These are phyloP conservation scores for Colius striatus DNA, from an alignment of 2,113 vertebrate genomes.

Conservation along the genomic window DNA sequence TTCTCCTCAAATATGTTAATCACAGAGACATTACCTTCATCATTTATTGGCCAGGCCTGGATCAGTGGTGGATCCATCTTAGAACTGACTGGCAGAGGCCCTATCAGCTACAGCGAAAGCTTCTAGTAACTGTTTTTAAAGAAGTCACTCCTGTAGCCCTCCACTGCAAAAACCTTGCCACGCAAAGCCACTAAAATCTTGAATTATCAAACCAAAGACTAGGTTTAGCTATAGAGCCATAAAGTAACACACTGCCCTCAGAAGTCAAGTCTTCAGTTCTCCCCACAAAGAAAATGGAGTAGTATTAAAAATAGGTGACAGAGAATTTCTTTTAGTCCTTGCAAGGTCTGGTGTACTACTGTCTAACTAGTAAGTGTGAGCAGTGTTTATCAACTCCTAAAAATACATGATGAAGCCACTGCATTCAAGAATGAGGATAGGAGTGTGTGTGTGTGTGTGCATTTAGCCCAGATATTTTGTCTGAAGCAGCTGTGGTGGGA, in stretches of 20 bases:
- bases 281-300: background rate
- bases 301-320: background rate
- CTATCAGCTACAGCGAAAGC: too few relatives aligned
- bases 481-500: background rate
- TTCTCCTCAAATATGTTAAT: too few relatives aligned
- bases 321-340: background rate
- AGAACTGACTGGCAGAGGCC: too few relatives aligned
- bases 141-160: too few relatives aligned
- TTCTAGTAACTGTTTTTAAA: too few relatives aligned
- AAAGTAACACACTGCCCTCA: background rate
- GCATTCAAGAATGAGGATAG: background rate
- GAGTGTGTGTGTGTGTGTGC: background rate
- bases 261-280: background rate
- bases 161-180: too few relatives aligned
- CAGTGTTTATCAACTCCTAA: background rate
- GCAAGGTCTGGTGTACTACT: background rate
- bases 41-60: too few relatives aligned
- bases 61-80: too few relatives aligned
- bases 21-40: too few relatives aligned
- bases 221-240: background rate
- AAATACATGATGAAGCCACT: background rate
- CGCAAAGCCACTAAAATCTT: background rate
- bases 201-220: background rate
- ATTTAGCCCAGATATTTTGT: background rate
- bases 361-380: background rate